Base-by-base conservation (phyloP, 2,797 vertebrate genomes). In the Erethizon dorsatum region DNA sequence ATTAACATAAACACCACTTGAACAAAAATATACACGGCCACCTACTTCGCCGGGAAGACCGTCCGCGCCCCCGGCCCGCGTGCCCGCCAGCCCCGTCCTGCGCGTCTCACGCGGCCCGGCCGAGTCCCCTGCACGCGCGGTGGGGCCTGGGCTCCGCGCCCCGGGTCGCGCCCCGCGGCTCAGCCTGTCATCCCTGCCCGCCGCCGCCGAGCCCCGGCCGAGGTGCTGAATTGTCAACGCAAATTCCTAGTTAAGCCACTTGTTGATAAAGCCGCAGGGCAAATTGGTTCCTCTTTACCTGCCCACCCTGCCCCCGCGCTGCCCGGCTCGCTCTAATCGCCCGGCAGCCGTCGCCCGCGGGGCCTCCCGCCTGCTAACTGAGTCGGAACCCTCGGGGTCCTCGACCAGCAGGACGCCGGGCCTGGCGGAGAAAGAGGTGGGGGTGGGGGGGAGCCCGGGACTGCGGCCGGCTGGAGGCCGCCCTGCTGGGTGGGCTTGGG, bases 11-110 rank as follows among this genome's bases (percentile, higher is more conserved):
- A 99, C 99, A 99, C 98, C 99, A 98, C 99, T 99, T 98, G 98
- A 99, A 99, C 98, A 98, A 99, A 99, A 99, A 99, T 99, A 99
- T 98, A 99, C 99, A 98, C 91, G 99, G 99, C 99, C 99, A 99
- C 99, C 99, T 99, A 99, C 99, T 97, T 98, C 98, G 99, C 98
- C 83, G 86, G 93, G 98, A 98, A 99, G 99, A 98, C 97, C 98
- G 98, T 96, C 98, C 98, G 97, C 88, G 71, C 98, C 98, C 98
- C 91, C 69, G 26, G 54, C 79, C 90, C 7, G 18, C 12, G 33
- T 41, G 37, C 82, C n/a, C 11, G 14, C 83, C 20, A 1, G 75
- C 71, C 22, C 1, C 37, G 57, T 7, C 69, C 12, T 45, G 12
- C 14, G 41, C 9, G 37, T 26, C 10, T 41, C 71, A 69, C 5